phyloP scores from a whole-genome alignment of 1,140 invertebrate genomes.

The Drosophila murphyi region DNA sequence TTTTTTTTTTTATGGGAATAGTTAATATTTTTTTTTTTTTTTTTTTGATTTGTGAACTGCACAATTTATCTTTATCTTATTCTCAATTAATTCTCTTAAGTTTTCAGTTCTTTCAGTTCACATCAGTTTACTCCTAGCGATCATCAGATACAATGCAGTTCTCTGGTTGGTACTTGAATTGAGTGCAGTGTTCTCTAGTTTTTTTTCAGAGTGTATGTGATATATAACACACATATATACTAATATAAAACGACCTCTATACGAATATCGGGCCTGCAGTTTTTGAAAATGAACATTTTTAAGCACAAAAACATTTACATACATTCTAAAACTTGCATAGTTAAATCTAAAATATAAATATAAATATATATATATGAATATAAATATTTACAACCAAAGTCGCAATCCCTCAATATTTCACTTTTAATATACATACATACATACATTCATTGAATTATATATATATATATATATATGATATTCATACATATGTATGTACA shows the following conservation, averaged over 20 bases:
- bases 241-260: conserved; percentile 55
- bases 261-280: conserved; percentile 61
- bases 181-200: not conserved
- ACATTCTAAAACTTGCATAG: conserved; percentile 38
- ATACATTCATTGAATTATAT: conserved; percentile 17
- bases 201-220: not conserved
- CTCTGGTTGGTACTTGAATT: not conserved
- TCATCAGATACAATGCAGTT: no score
- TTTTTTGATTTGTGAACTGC: conserved; percentile 39
- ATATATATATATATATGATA: not conserved
- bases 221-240: conserved; percentile 39
- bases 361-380: conserved; percentile 47
- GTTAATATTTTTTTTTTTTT: conserved; percentile 34
- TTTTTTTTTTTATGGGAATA: conserved; percentile 1
- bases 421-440: conserved; percentile 24
- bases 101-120: no score
- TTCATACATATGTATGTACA: conserved; percentile 22
- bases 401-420: conserved; percentile 35
- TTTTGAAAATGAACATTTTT: conserved; percentile 59
- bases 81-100: no score
- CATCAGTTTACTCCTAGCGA: no score
- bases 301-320: conserved; percentile 47
- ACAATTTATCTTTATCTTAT: conserved; percentile 41
- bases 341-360: conserved; percentile 45
- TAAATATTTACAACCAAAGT: conserved; percentile 62